A percentile compares a stretch with the other conserved stretches of the same genome.
These are phyloP conservation scores for Bradysia coprophila DNA, from an alignment of 1,140 invertebrate species.

Conservation along the genomic window DNA sequence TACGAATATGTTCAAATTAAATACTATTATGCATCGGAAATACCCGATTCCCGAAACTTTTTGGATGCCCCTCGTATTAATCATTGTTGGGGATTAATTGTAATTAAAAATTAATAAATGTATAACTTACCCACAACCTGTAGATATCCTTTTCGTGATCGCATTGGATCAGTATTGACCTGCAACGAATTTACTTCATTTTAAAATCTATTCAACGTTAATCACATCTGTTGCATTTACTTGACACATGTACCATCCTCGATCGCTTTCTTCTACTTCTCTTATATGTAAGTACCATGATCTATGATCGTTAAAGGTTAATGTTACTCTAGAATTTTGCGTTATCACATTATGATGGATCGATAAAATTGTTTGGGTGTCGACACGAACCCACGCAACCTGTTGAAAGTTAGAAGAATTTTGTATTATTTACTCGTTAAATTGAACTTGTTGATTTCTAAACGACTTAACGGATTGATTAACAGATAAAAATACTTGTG, in stretches of 20 bases:
- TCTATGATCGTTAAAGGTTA: slow-evolving; percentile 72
- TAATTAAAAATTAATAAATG: too few species aligned
- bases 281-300: slow-evolving; percentile 77
- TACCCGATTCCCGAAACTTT: too few species aligned
- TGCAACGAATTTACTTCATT: slow-evolving; percentile 20
- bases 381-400: slow-evolving; percentile 82
- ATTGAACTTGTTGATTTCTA: too few species aligned
- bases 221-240: slow-evolving; percentile 10
- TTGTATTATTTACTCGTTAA: too few species aligned
- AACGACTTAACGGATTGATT: too few species aligned
- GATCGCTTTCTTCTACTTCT: slow-evolving; percentile 59
- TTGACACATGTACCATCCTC: slow-evolving; percentile 43
- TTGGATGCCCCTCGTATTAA: too few species aligned
- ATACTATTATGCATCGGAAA: too few species aligned
- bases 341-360: slow-evolving; percentile 81
- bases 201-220: background rate
- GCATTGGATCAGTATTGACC: slow-evolving; percentile 74
- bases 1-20: too few species aligned
- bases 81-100: too few species aligned
- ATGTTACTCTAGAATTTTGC: slow-evolving; percentile 66
- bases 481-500: too few species aligned
- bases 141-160: slow-evolving; percentile 62
- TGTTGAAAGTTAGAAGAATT: too few species aligned
- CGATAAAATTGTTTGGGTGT: slow-evolving; percentile 78
- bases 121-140: slow-evolving; percentile 64